Conservation (phyloP, 1,140 invertebrate genomes). For the Drosophila melanogaster region Release_6_plus_ISO1_MT NC_004354.4:3429001-3429500, state of each 20-base stretch:
- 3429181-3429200: slow-evolving; percentile 38
- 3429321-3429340: slow-evolving; percentile 27
- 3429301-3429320: slow-evolving; percentile 37
- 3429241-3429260: slow-evolving; percentile 1
- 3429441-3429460: slow-evolving; percentile 31
- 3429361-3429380: neutral
- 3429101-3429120: slow-evolving; percentile 45
- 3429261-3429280: slow-evolving; percentile 1
- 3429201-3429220: slow-evolving; percentile 50
- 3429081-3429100: slow-evolving; percentile 40
- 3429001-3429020: slow-evolving; percentile 28
- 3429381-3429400: slow-evolving; percentile 49
- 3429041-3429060: slow-evolving; percentile 63
- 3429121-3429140: slow-evolving; percentile 5
- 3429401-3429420: slow-evolving; percentile 58
- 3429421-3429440: slow-evolving; percentile 41
- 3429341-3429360: neutral
- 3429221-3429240: slow-evolving; percentile 25
- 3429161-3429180: slow-evolving; percentile 8
- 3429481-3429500: slow-evolving; percentile 3
- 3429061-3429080: slow-evolving; percentile 65
- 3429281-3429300: slow-evolving; percentile 24
- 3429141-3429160: slow-evolving; percentile 10
- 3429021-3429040: slow-evolving; percentile 56
- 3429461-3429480: slow-evolving; percentile 33